phyloP scores from a whole-genome alignment of 2,797 vertebrate species.

The Leptodactylus fallax region DNA sequence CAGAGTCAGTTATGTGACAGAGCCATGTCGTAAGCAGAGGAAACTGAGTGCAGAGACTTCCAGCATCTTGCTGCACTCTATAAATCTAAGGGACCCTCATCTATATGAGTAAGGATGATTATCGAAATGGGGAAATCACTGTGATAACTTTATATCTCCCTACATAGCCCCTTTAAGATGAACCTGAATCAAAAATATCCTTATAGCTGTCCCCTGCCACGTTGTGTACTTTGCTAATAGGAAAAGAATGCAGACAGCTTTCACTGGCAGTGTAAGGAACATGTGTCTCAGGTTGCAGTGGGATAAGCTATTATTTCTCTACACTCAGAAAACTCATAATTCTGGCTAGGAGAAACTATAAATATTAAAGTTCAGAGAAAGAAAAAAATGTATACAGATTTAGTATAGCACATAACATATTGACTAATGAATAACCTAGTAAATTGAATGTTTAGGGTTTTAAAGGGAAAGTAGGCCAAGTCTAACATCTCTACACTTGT shows the following conservation, averaged over 20 bases:
- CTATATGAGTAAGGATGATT: too few relatives aligned
- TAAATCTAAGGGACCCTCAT: too few relatives aligned
- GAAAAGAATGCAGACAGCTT: conserved; percentile 42
- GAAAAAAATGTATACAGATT: neutral
- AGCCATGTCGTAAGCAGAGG: too few relatives aligned
- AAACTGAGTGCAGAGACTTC: too few relatives aligned
- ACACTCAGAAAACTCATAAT: conserved; percentile 8
- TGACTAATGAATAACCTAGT: neutral
- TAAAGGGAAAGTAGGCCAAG: neutral
- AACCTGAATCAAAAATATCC: neutral
- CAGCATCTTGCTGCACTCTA: too few relatives aligned
- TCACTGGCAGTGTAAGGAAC: conserved; percentile 5
- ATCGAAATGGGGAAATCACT: too few relatives aligned
- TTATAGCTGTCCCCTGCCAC: conserved; percentile 33
- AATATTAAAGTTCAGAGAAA: neutral
- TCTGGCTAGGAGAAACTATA: neutral
- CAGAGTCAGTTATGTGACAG: too few relatives aligned
- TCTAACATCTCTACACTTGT: conserved; percentile 25
- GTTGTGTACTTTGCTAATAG: conserved; percentile 39
- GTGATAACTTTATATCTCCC: too few relatives aligned
- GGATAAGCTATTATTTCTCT: conserved; percentile 8
- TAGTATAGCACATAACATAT: conserved; percentile 6
- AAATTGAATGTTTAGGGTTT: neutral
- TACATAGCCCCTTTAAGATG: neutral
- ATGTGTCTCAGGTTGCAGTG: conserved; percentile 35